These are phyloP conservation scores for Lagothrix lagotricha DNA, from an alignment of 2,797 vertebrate genomes.

Conservation along the genomic window DNA sequence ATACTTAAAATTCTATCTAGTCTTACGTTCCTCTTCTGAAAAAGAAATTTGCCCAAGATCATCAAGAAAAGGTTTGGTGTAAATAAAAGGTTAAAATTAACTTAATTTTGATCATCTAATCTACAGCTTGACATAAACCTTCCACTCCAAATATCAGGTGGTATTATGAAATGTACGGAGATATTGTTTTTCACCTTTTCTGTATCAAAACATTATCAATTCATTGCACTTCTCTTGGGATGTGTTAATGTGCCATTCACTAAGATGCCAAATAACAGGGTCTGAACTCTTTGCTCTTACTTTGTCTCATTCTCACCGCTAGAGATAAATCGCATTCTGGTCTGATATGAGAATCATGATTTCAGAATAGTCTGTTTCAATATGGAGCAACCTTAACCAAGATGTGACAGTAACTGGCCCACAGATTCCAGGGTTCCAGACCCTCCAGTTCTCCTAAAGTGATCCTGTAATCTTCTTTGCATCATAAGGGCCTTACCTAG, in stretches of 20 bases:
- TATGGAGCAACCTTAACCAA: not conserved
- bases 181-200: not conserved
- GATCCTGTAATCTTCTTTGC: not conserved
- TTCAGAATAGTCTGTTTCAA: not conserved
- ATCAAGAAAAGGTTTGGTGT: slow-evolving; percentile 17
- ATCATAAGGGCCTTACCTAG: not conserved
- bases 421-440: not conserved
- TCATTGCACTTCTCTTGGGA: not conserved
- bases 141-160: slow-evolving; percentile 35
- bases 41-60: slow-evolving; percentile 39
- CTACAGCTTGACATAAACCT: slow-evolving; percentile 54
- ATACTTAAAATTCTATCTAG: slow-evolving; percentile 41
- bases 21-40: slow-evolving; percentile 47
- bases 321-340: not conserved
- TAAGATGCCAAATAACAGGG: not conserved
- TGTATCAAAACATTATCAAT: slow-evolving; percentile 2
- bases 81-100: slow-evolving; percentile 49
- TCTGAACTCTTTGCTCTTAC: not conserved
- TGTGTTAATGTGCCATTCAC: not conserved
- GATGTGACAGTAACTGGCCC: not conserved
- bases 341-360: not conserved
- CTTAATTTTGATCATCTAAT: slow-evolving; percentile 49
- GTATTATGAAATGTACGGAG: not conserved
- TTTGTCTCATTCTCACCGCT: not conserved
- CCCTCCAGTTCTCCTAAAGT: not conserved